A percentile compares a stretch with the other conserved stretches of the same genome.
Conservation (phyloP, 2,797 vertebrate species). For the Thalassophryne amazonica region DNA sequence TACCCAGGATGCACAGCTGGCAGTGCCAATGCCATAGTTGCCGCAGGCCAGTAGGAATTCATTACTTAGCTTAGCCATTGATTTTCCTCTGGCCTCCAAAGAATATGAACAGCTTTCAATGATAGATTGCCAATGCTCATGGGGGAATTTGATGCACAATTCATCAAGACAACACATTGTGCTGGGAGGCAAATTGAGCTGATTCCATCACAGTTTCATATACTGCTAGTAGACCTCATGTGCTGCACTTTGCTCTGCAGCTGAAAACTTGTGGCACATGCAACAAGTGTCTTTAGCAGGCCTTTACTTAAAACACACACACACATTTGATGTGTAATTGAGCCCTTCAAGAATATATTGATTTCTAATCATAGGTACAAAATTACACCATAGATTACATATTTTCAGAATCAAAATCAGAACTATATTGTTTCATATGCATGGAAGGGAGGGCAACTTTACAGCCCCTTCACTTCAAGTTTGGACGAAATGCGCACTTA, state of each 20-base stretch:
- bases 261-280: background rate
- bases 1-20: slow-evolving; percentile 37
- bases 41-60: slow-evolving; percentile 46
- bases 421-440: no score
- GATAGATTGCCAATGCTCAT: slow-evolving; percentile 38
- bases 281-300: background rate
- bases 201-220: slow-evolving; percentile 4
- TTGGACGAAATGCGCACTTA: no score
- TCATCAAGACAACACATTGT: slow-evolving; percentile 29
- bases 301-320: background rate
- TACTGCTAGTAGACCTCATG: slow-evolving; percentile 4
- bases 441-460: no score
- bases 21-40: slow-evolving; percentile 22
- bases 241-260: background rate
- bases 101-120: slow-evolving; percentile 49
- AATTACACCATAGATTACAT: background rate
- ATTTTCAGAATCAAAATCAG: slow-evolving; percentile 9
- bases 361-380: background rate
- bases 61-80: slow-evolving; percentile 59
- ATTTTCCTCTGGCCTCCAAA: slow-evolving; percentile 45
- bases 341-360: background rate
- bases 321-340: background rate
- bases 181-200: slow-evolving; percentile 11
- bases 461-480: no score
- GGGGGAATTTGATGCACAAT: slow-evolving; percentile 43